Evolutionary conservation across 1,140 invertebrate species (phyloP).

Genomic region (Neoseiulus cucumeris): DNA sequence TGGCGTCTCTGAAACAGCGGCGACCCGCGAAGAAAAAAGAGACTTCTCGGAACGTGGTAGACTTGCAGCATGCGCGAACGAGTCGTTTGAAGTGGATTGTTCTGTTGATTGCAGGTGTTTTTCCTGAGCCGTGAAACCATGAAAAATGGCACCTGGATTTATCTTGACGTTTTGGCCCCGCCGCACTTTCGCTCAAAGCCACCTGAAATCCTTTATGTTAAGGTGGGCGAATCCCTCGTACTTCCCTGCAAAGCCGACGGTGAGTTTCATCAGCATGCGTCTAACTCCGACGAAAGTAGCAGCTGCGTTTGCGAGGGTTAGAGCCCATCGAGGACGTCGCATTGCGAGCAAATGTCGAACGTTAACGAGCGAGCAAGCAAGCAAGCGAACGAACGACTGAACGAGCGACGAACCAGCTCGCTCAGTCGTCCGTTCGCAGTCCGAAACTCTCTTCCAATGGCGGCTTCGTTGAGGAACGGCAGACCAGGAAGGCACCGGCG

Average conservation of each 20-base stretch:
- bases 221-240: slow-evolving; percentile 79
- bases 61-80: too few relatives aligned
- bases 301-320: slow-evolving; percentile 24
- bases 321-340: not conserved
- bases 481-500: not conserved
- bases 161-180: slow-evolving; percentile 72
- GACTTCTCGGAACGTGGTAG: too few relatives aligned
- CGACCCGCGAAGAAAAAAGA: too few relatives aligned
- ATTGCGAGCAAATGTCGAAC: not conserved
- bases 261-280: slow-evolving; percentile 25
- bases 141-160: slow-evolving; percentile 87
- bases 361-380: not conserved
- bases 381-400: too few relatives aligned
- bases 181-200: slow-evolving; percentile 76
- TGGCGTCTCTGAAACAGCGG: too few relatives aligned
- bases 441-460: too few relatives aligned
- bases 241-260: slow-evolving; percentile 85
- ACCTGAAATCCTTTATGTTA: slow-evolving; percentile 83
- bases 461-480: not conserved
- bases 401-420: too few relatives aligned
- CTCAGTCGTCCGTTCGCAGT: too few relatives aligned
- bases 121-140: slow-evolving; percentile 49
- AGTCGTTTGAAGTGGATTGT: too few relatives aligned
- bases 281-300: slow-evolving; percentile 21
- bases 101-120: not conserved